These are phyloP conservation scores for Brachypteracias leptosomus DNA, from an alignment of 2,113 vertebrate species.

Conservation along the genomic window DNA sequence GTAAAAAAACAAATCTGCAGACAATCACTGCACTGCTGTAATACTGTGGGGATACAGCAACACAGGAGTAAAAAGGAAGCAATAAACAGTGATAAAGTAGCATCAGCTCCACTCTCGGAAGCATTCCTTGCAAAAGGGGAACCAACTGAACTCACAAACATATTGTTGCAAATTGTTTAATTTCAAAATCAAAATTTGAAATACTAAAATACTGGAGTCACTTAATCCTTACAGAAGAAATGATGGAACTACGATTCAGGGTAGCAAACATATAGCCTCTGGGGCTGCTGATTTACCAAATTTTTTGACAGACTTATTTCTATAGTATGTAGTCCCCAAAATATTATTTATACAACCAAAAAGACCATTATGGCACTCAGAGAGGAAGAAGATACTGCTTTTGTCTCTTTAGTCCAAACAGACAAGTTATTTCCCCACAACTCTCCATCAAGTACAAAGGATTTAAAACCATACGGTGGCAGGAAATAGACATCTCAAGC, in stretches of 20 bases:
- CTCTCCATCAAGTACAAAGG: not conserved
- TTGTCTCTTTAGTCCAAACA: not conserved
- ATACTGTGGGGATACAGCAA: not conserved
- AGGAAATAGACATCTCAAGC: not conserved
- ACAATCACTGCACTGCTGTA: not conserved
- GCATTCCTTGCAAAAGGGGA: not conserved
- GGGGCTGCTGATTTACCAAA: not conserved
- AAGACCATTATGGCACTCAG: not conserved
- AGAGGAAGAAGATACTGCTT: not conserved
- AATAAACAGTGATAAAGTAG: not conserved
- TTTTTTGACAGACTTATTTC: not conserved
- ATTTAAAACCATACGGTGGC: not conserved
- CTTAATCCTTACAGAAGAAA: not conserved
- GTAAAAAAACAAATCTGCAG: not conserved
- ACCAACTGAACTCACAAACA: not conserved
- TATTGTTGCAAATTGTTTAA: not conserved
- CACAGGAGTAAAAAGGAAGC: not conserved
- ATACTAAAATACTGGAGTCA: not conserved
- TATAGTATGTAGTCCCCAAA: not conserved
- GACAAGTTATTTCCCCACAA: not conserved
- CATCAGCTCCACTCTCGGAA: not conserved
- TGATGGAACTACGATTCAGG: not conserved
- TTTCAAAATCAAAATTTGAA: not conserved
- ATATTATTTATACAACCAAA: not conserved
- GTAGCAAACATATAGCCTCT: not conserved